phyloP scores from a whole-genome alignment of 2,888 invertebrate genomes.

The Drosophila histrio region DNA sequence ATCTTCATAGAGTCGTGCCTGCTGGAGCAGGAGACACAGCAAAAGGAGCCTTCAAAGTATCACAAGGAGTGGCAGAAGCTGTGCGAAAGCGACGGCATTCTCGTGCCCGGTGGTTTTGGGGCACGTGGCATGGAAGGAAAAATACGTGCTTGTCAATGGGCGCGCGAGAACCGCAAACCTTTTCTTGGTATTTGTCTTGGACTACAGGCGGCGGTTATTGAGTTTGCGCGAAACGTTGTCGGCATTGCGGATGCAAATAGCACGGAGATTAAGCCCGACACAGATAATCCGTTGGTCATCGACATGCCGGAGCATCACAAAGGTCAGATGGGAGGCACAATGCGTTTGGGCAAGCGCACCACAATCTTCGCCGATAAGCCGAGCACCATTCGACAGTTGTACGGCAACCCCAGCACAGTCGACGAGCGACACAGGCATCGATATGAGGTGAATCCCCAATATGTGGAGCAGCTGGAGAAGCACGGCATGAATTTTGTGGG shows the following conservation, averaged over 20 bases:
- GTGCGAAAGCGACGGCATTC: constrained; percentile 94
- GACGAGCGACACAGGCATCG: constrained; percentile 98
- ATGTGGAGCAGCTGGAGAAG: constrained; percentile 90
- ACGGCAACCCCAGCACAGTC: constrained; percentile 90
- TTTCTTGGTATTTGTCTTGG: constrained; percentile 99
- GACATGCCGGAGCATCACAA: constrained; percentile 99
- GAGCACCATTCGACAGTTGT: constrained; percentile 88
- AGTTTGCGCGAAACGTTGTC: constrained; percentile 95
- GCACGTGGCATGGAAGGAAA: constrained; percentile 98
- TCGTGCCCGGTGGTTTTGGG: constrained; percentile 99
- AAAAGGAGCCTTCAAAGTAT: constrained; percentile 91
- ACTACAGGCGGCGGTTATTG: constrained; percentile 97
- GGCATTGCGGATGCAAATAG: constrained; percentile 91
- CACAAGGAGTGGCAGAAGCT: constrained; percentile 97
- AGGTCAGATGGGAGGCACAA: constrained; percentile 97
- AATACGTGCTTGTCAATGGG: constrained; percentile 96
- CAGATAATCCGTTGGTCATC: constrained; percentile 92
- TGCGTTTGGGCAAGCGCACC: constrained; percentile 97
- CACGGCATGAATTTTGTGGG: constrained; percentile 96
- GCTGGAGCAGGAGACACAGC: constrained; percentile 90
- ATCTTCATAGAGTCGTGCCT: constrained; percentile 96
- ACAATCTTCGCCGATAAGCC: constrained; percentile 90
- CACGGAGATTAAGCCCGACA: constrained; percentile 92
- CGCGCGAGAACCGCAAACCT: constrained; percentile 94
- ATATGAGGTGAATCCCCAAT: constrained; percentile 97